These are phyloP conservation scores for Zaprionus ornatus DNA, from an alignment of 1,140 invertebrate genomes.

Conservation along the genomic window DNA sequence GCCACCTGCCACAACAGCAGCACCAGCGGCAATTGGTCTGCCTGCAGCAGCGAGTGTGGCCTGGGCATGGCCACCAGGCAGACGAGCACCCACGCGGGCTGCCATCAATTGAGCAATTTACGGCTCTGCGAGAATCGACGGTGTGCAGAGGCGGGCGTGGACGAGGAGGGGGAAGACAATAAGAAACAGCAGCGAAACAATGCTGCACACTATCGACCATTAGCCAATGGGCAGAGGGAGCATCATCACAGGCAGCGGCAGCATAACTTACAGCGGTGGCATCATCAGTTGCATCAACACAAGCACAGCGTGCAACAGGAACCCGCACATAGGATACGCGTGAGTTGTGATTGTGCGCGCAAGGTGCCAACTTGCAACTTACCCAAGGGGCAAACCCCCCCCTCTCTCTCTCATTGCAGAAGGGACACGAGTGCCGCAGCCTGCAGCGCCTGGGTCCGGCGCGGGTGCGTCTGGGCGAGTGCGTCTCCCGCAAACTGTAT, in stretches of 20 bases:
- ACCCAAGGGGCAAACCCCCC: background rate
- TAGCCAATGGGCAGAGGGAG: conserved; percentile 34
- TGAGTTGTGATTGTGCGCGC: conserved; percentile 50
- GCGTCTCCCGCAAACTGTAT: conserved; percentile 86
- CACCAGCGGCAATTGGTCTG: conserved; percentile 86
- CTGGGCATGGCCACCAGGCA: conserved; percentile 87
- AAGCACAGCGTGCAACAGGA: background rate
- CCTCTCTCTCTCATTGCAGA: conserved; percentile 82
- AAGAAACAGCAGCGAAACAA: conserved; percentile 33
- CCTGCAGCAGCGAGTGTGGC: conserved; percentile 87
- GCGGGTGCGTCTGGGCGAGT: conserved; percentile 86
- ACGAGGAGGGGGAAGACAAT: conserved; percentile 42
- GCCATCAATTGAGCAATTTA: conserved; percentile 86
- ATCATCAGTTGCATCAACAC: conserved; percentile 53
- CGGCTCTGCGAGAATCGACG: conserved; percentile 86
- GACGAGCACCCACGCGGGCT: conserved; percentile 86
- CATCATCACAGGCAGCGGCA: conserved; percentile 14
- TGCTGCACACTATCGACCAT: conserved; percentile 34
- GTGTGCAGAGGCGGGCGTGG: conserved; percentile 47
- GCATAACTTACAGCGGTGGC: conserved; percentile 42
- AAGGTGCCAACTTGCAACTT: conserved; percentile 3
- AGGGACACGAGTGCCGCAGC: conserved; percentile 87
- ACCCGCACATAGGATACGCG: conserved; percentile 74
- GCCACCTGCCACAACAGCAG: conserved; percentile 83
- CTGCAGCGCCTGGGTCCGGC: conserved; percentile 86